phyloP scores from a whole-genome alignment of 2,113 vertebrate genomes.

The Eretmochelys imbricata region DNA sequence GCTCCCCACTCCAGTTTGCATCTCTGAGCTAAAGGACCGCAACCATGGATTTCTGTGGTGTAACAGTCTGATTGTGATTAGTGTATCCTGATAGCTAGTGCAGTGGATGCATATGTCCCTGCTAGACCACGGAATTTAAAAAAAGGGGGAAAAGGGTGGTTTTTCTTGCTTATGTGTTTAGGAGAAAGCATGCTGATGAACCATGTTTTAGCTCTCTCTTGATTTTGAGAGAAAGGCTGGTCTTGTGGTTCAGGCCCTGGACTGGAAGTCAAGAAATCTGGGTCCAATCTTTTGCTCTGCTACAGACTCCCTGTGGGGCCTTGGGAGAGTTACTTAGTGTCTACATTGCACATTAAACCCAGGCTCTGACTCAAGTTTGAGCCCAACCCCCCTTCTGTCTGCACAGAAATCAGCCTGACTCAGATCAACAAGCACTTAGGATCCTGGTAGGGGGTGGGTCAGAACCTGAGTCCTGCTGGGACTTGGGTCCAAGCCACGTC shows the following conservation, averaged over 20 bases:
- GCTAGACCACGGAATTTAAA: neutral
- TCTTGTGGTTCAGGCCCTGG: neutral
- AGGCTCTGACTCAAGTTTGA: neutral
- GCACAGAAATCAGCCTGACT: neutral
- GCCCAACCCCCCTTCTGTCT: neutral
- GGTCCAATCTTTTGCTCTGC: neutral
- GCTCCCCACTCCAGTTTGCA: accelerated
- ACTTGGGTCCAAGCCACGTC: neutral
- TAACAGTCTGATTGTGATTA: neutral
- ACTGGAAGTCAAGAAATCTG: neutral
- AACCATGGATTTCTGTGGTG: neutral
- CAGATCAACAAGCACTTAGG: neutral
- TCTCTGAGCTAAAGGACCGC: neutral
- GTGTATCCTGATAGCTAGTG: neutral
- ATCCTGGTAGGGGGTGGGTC: neutral
- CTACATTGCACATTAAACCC: neutral
- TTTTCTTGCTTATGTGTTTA: neutral
- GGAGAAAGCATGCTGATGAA: neutral
- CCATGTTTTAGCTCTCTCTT: neutral
- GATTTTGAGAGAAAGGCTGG: neutral
- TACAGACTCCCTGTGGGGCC: neutral
- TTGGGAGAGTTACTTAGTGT: neutral
- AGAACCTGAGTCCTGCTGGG: neutral
- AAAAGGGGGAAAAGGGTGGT: neutral
- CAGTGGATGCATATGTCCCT: neutral